Base-by-base conservation (phyloP, 2,888 invertebrate species). In the Lepetodrilus schrolli region DNA sequence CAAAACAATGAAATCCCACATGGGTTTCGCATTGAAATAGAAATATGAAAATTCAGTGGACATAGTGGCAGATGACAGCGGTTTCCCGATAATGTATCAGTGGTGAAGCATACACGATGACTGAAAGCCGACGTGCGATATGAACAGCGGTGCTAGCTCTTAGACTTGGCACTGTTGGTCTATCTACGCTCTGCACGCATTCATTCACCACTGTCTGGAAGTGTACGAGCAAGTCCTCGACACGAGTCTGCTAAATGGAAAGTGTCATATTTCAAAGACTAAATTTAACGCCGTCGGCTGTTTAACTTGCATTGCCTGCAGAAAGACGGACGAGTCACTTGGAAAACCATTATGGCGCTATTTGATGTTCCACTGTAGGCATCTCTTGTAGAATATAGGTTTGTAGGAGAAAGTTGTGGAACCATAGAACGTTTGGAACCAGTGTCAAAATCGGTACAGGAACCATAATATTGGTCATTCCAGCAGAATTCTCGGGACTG, bases 201-300 rank as follows among this genome's bases (percentile, higher is more conserved):
- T n/a, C n/a, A n/a, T n/a, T n/a, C n/a, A n/a, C n/a, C n/a, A n/a
- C n/a, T n/a, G n/a, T n/a, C n/a, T n/a, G n/a, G n/a, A n/a, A n/a
- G n/a, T n/a, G n/a, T n/a, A n/a, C n/a, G n/a, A n/a, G n/a, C n/a
- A n/a, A n/a, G n/a, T n/a, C n/a, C n/a, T n/a, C n/a, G n/a, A n/a
- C n/a, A n/a, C n/a, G n/a, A n/a, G 34, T 26, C 30, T 58, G 23
- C n/a, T 26, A 34, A 13, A 26, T 30, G 58, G 26, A 5, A 30
- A 58, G 58, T 58, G 58, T 58, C 58, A 17, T 58, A 58, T 58
- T 58, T 58, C 58, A 58, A 58, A 58, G 58, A 26, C 58, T 58
- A 58, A 58, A 58, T 58, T 58, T 58, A 58, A 58, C 58, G 58
- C 58, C 30, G 58, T 13, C 58, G 58, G 58, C 58, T 58, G 58